Conservation (phyloP, 2,888 invertebrate genomes). For the Tipula lateralis region DNA sequence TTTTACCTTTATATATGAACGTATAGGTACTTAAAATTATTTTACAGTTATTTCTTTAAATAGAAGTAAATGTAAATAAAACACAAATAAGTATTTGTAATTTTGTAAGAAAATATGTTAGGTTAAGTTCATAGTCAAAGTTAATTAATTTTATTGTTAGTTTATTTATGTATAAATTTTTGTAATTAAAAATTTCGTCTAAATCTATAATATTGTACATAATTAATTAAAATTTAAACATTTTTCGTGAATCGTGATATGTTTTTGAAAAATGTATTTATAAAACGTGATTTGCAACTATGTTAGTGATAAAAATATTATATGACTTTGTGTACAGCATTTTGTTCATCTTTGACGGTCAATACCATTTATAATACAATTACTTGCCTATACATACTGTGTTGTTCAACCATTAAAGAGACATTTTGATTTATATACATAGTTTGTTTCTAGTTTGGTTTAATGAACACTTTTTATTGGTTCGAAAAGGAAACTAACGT, state of each 20-base stretch:
- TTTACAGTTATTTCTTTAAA: slow-evolving; percentile 4
- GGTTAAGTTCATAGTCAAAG: not conserved
- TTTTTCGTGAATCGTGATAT: too few relatives aligned
- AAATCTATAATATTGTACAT: not conserved
- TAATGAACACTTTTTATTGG: not conserved
- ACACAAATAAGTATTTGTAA: not conserved
- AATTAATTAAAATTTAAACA: not conserved
- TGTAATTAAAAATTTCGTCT: not conserved
- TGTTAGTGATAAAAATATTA: not conserved
- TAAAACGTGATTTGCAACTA: not conserved
- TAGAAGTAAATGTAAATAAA: not conserved
- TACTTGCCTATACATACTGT: not conserved
- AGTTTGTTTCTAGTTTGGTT: not conserved
- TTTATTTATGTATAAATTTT: not conserved
- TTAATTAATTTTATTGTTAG: not conserved
- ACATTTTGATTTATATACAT: not conserved
- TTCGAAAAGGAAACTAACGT: not conserved
- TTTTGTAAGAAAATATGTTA: not conserved
- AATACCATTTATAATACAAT: not conserved
- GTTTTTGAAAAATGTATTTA: not conserved
- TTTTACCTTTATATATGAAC: not conserved
- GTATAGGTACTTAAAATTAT: not conserved
- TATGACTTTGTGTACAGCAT: not conserved
- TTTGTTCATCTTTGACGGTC: not conserved
- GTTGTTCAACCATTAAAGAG: not conserved